phyloP scores from a whole-genome alignment of 2,888 invertebrate species.

The Acleris literana region DNA sequence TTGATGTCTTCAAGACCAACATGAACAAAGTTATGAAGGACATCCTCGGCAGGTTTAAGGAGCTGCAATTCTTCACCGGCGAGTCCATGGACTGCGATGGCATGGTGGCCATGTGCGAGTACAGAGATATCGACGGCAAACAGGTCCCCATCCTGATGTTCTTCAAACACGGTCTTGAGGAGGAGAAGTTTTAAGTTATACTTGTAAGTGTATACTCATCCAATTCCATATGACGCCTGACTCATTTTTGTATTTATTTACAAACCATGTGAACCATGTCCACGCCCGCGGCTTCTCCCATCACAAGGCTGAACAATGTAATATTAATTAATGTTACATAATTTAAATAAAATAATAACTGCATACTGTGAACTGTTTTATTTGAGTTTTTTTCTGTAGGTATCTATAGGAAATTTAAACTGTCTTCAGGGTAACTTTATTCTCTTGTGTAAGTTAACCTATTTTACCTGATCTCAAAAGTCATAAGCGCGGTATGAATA shows the following conservation, averaged over 20 bases:
- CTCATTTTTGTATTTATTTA: constrained; percentile 77
- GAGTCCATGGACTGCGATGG: constrained; percentile 97
- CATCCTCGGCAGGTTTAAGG: constrained; percentile 94
- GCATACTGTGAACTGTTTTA: constrained; percentile 44
- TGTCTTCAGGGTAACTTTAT: no score
- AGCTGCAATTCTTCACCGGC: constrained; percentile 95
- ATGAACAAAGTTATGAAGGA: constrained; percentile 97
- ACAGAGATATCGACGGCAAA: constrained; percentile 93
- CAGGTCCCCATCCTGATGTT: constrained; percentile 96
- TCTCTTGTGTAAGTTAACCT: no score
- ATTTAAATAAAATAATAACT: constrained; percentile 76
- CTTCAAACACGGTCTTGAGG: constrained; percentile 97
- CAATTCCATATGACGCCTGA: constrained; percentile 69
- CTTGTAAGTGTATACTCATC: constrained; percentile 64
- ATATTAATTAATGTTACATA: constrained; percentile 68
- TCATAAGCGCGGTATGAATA: no score
- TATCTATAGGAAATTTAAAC: neutral
- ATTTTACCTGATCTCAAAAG: no score
- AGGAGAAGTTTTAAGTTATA: constrained; percentile 93
- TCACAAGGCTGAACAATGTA: constrained; percentile 81
- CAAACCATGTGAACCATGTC: constrained; percentile 77
- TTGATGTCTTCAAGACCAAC: constrained; percentile 94
- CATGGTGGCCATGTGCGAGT: constrained; percentile 96
- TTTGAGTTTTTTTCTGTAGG: constrained; percentile 14
- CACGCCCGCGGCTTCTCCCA: constrained; percentile 71